Conservation (phyloP, 2,113 vertebrate genomes). For the Anolis carolinensis region DNA sequence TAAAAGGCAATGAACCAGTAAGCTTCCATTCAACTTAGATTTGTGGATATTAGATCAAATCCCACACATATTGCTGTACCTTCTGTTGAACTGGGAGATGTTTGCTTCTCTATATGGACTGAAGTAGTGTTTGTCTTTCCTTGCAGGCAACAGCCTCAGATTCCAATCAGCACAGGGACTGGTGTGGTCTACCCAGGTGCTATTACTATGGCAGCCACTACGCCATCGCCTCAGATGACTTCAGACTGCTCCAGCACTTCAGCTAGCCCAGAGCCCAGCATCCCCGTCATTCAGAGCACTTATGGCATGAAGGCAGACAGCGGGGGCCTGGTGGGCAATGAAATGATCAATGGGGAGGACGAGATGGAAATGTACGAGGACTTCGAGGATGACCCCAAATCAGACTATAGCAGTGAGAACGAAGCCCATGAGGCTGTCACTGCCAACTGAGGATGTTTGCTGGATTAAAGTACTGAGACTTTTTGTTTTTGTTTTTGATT, state of each 20-base stretch:
- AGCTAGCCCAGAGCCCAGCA: constrained; percentile 95
- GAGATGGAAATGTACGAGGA: constrained; percentile 99
- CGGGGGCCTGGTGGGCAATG: constrained; percentile 82
- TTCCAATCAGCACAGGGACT: constrained; percentile 94
- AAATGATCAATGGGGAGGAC: constrained; percentile 91
- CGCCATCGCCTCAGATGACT: constrained; percentile 97
- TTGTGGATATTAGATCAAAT: constrained; percentile 9
- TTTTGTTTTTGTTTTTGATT: constrained; percentile 64
- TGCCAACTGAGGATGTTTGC: constrained; percentile 90
- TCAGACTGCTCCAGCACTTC: constrained; percentile 99
- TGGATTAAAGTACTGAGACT: constrained; percentile 79
- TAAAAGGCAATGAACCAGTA: not conserved
- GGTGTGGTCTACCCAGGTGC: constrained; percentile 97
- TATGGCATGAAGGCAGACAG: constrained; percentile 95
- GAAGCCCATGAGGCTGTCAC: constrained; percentile 94
- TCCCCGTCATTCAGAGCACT: constrained; percentile 98
- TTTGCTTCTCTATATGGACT: not conserved
- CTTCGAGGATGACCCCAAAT: constrained; percentile 98
- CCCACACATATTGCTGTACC: not conserved
- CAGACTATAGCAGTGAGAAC: constrained; percentile 99
- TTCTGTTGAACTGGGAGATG: constrained; percentile 11
- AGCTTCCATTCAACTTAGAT: not conserved
- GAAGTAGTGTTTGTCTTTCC: constrained; percentile 48
- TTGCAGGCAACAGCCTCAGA: constrained; percentile 91
- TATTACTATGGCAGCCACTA: constrained; percentile 94